phyloP scores from a whole-genome alignment of 2,113 vertebrate species.

The Mus pahari region DNA sequence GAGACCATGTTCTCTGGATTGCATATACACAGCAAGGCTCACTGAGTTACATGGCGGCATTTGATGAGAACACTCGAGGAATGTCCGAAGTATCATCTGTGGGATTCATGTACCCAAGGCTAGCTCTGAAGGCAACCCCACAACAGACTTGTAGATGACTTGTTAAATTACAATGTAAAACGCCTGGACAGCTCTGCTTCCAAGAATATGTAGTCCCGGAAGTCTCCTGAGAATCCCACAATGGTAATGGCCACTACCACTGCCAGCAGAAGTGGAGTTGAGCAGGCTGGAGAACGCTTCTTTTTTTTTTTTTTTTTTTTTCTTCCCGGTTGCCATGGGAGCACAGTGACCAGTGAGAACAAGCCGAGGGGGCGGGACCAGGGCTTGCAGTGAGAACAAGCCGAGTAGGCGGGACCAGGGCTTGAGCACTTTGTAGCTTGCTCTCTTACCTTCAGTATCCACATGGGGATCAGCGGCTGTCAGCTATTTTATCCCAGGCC shows the following conservation, averaged over 20 bases:
- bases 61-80: background rate
- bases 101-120: too few species aligned
- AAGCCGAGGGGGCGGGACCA: too few species aligned
- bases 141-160: background rate
- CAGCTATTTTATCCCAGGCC: background rate
- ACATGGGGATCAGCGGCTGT: background rate
- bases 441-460: background rate
- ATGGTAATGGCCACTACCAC: background rate
- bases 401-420: too few species aligned
- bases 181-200: too few species aligned
- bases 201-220: background rate
- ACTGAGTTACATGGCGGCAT: background rate
- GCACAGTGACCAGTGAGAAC: background rate
- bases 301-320: background rate
- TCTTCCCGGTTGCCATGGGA: background rate
- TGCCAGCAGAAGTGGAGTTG: background rate
- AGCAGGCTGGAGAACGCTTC: background rate
- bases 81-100: background rate
- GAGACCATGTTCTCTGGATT: background rate
- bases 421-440: background rate
- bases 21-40: background rate
- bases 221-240: background rate
- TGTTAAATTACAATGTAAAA: background rate
- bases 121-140: background rate
- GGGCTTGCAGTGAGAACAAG: background rate